Evolutionary conservation across 2,797 vertebrate genomes (phyloP).

Genomic region (Bryconaethiops microstoma): DNA sequence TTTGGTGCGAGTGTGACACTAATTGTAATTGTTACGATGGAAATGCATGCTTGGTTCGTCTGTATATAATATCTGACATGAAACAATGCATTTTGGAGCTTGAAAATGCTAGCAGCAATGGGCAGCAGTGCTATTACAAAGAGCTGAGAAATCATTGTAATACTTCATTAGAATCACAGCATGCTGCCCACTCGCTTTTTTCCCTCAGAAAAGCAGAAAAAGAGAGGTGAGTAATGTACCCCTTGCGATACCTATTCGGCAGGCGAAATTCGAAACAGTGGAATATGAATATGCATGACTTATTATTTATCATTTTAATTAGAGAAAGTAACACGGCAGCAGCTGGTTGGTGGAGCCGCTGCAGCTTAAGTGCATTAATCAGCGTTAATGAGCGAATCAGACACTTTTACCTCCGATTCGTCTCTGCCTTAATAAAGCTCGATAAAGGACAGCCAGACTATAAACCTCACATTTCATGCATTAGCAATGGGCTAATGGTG

Average conservation of each 20-base stretch:
- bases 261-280: slow-evolving; percentile 35
- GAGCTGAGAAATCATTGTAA: slow-evolving; percentile 13
- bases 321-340: slow-evolving; percentile 62
- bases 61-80: slow-evolving; percentile 10
- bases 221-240: slow-evolving; percentile 12
- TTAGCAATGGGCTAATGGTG: slow-evolving; percentile 35
- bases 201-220: neutral
- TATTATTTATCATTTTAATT: slow-evolving; percentile 70
- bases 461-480: slow-evolving; percentile 47
- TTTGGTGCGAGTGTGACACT: slow-evolving; percentile 17
- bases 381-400: slow-evolving; percentile 51
- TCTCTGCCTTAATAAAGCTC: slow-evolving; percentile 57
- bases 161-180: neutral
- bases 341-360: slow-evolving; percentile 64
- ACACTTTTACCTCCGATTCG: slow-evolving; percentile 61
- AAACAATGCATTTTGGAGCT: neutral
- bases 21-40: slow-evolving; percentile 36
- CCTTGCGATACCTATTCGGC: slow-evolving; percentile 28
- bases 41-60: slow-evolving; percentile 14
- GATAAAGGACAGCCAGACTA: slow-evolving; percentile 60
- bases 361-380: slow-evolving; percentile 66
- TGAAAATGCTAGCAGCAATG: neutral
- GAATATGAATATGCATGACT: slow-evolving; percentile 55
- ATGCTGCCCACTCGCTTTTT: neutral
- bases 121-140: neutral